Base-by-base conservation (phyloP, 2,797 vertebrate species). In the Onychomys leucogaster region DNA sequence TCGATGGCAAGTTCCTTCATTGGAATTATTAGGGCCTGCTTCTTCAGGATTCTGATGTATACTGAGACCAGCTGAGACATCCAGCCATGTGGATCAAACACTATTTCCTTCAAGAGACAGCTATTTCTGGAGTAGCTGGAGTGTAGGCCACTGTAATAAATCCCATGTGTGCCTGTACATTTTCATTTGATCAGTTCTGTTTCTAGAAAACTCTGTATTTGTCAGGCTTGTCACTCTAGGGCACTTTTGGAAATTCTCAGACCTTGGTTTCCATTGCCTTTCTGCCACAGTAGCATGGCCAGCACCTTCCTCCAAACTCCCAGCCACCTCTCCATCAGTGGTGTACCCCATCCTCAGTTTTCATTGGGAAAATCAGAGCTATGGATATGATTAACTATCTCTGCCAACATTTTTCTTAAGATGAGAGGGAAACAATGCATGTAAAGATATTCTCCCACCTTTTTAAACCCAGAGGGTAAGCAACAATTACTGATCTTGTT, bases 281-380 rank as follows among this genome's bases (percentile, higher is more conserved):
- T 37, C 0, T 57, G 61, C 8, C 63, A 52, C 32, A 41, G 8
- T 55, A 23, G 52, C 5, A 6, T 17, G 41, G 49, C n/a, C 25
- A 17, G 46, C 7, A 27, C 11, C 1, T 19, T 1, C 0, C 55
- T 52, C 17, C 55, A 10, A 34, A 19, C 32, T 4, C 21, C 55
- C 52, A 88, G 55, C 11, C 55, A 25, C 21, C 12, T 46, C 19
- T 34, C 37, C 34, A 41, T 46, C 0, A 4, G 29, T 16, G 37
- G 27, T 76, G 71, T 14, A 37, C 65, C 6, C 27, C 27, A 43
- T 13, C 6, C 17, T 89, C 27, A 41, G 27, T 67, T 95, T 32
- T 84, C 73, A 10, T 52, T 46, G 65, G 23, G 76, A 86, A 92
- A 94, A 71, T 84, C 69, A 65, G 75, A 97, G 93, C 78, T 46